Evolutionary conservation across 2,113 vertebrate genomes (phyloP), one percentile per base, ranked within the genome.

Genomic region (Aspiorhynchus laticeps): DNA sequence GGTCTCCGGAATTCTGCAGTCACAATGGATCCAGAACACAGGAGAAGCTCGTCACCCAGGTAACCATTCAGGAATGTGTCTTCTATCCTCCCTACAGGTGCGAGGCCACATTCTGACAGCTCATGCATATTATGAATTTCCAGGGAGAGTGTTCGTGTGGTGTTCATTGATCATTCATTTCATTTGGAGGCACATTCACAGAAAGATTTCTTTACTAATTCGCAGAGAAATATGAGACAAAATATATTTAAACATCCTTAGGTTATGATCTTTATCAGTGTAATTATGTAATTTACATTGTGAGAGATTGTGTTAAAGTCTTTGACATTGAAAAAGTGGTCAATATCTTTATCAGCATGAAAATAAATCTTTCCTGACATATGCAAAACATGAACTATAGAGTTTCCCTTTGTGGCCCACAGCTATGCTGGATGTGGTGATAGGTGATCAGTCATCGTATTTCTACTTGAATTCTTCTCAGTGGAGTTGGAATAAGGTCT

Each of bases 1-100:
- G 97, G 97, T 92, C 92, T 38, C 95, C 95, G 7, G 96, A 98
- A 85, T 92, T 90, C 33, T 99, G 97, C 63, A 63, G 88, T 36
- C 94, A 96, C 90, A 98, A 97, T 84, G 91, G 90, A 69, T 97
- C 94, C 2, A 85, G 93, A 80, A 82, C 85, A 56, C 5, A 80
- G 65, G 91, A 94, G 79, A 93, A 91, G 90, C 90, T 88, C 36
- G 88, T 53, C 74, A 93, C 94, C 56, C 91, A 88, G 93, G 94
- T 94, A 86, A 80, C 59, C 43, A 69, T 53, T 83, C 73, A 73
- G 17, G 41, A 82, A 48, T 46, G 14, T 82, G 81, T 75, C 67
- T 48, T 83, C 77, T 77, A 46, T 67, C 71, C 69, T 78, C 79
- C 12, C 69, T 67, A 87, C 88, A 87, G 78, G 83, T 85, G n/a